phyloP scores from a whole-genome alignment of 2,888 invertebrate species.

The Aspidapion aeneum region DNA sequence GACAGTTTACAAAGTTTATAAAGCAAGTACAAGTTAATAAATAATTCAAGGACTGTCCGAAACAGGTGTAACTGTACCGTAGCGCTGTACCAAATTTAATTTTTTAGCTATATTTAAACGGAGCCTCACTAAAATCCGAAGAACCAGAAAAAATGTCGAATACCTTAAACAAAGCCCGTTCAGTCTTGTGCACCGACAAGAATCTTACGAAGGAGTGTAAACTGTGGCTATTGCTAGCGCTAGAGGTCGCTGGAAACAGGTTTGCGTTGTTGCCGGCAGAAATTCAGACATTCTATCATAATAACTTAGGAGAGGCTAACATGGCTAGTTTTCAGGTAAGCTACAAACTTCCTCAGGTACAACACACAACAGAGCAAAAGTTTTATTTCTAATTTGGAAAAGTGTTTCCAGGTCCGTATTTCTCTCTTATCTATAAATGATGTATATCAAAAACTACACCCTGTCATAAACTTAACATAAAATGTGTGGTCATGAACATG shows the following conservation, averaged over 20 bases:
- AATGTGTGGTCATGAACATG: too few relatives aligned
- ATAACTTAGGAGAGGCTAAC: slow-evolving; percentile 40
- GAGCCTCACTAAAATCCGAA: slow-evolving; percentile 36
- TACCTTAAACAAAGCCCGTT: slow-evolving; percentile 42
- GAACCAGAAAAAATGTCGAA: slow-evolving; percentile 37
- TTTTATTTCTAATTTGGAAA: background rate
- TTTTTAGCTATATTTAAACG: slow-evolving; percentile 45
- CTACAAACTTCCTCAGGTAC: background rate
- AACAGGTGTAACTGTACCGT: too few relatives aligned
- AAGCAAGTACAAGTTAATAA: too few relatives aligned
- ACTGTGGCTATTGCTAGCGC: slow-evolving; percentile 44
- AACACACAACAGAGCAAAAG: background rate
- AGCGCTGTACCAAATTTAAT: too few relatives aligned
- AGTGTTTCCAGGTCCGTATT: too few relatives aligned
- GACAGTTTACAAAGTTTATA: too few relatives aligned
- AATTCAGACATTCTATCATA: slow-evolving; percentile 44
- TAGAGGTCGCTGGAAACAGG: slow-evolving; percentile 44
- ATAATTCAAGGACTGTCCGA: too few relatives aligned
- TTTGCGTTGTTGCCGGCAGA: slow-evolving; percentile 43
- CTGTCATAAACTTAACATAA: too few relatives aligned
- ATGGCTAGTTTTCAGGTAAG: slow-evolving; percentile 41
- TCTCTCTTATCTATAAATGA: too few relatives aligned
- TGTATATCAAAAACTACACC: too few relatives aligned
- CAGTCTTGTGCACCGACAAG: slow-evolving; percentile 39
- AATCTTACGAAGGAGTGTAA: slow-evolving; percentile 41